Conservation (phyloP, 2,888 invertebrate species). For the Leucoma salicis region DNA sequence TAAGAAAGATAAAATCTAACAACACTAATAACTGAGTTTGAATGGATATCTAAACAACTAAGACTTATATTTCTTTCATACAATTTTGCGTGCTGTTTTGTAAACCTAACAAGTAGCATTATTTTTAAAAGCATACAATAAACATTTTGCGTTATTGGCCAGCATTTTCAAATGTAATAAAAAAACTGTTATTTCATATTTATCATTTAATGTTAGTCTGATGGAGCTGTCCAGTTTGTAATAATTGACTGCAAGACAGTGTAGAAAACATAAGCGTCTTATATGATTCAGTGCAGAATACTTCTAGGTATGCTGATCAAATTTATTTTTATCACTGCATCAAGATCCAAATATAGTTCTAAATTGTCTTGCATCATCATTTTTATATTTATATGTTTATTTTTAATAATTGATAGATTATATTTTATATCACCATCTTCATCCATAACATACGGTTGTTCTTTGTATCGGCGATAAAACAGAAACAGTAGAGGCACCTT, state of each 20-base stretch:
- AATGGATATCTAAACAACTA: not conserved
- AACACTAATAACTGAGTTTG: no score
- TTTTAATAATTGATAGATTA: constrained; percentile 17
- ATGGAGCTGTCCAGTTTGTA: constrained; percentile 54
- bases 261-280: constrained; percentile 33
- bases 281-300: constrained; percentile 3
- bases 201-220: constrained; percentile 28
- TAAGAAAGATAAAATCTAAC: no score
- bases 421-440: constrained; percentile 64
- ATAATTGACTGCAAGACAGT: constrained; percentile 41
- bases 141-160: not conserved
- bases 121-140: not conserved
- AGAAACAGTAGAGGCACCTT: constrained; percentile 53
- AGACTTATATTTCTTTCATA: not conserved
- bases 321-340: constrained; percentile 19
- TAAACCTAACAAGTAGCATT: not conserved
- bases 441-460: constrained; percentile 5
- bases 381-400: constrained; percentile 33
- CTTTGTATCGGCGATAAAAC: not conserved
- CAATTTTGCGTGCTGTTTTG: not conserved
- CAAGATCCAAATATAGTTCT: constrained; percentile 26
- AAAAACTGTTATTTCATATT: not conserved
- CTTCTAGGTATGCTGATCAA: constrained; percentile 8
- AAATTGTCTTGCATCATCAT: constrained; percentile 30
- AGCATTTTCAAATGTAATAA: not conserved